Evolutionary conservation across 2,888 invertebrate species (phyloP).

Genomic region (Acanthococcus lagerstroemiae): DNA sequence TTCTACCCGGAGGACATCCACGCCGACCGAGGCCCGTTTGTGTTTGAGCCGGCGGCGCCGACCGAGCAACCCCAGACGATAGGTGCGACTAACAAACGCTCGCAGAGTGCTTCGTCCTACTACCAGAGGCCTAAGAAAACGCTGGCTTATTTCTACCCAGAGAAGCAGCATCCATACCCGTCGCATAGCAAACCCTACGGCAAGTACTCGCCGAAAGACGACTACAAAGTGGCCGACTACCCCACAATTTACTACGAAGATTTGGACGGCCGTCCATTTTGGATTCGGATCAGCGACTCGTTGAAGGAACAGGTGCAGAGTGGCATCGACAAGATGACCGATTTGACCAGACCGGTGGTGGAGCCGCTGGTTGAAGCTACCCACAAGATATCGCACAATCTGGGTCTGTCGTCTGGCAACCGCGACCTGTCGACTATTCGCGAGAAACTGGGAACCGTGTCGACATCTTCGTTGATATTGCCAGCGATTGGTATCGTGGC

Average conservation of each 20-base stretch:
- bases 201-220: conserved; percentile 17
- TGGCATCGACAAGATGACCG: conserved; percentile 59
- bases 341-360: conserved; percentile 55
- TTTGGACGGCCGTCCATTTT: conserved; percentile 48
- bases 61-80: conserved; percentile 22
- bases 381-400: conserved; percentile 65
- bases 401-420: conserved; percentile 47
- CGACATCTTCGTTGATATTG: conserved; percentile 53
- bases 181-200: conserved; percentile 8
- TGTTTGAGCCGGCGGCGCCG: conserved; percentile 40
- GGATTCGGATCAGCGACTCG: conserved; percentile 62
- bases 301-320: conserved; percentile 61
- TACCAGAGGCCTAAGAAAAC: conserved; percentile 35
- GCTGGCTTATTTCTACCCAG: conserved; percentile 32
- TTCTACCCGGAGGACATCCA: conserved; percentile 48
- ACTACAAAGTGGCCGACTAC: conserved; percentile 14
- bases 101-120: neutral
- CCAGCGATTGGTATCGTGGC: conserved; percentile 68
- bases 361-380: conserved; percentile 69
- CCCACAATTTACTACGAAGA: conserved; percentile 31
- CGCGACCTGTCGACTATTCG: conserved; percentile 41
- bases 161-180: conserved; percentile 38
- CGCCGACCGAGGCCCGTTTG: conserved; percentile 51
- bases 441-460: conserved; percentile 55
- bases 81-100: conserved; percentile 6